phyloP scores from a whole-genome alignment of 1,140 invertebrate species.

The Adelges cooleyi region DNA sequence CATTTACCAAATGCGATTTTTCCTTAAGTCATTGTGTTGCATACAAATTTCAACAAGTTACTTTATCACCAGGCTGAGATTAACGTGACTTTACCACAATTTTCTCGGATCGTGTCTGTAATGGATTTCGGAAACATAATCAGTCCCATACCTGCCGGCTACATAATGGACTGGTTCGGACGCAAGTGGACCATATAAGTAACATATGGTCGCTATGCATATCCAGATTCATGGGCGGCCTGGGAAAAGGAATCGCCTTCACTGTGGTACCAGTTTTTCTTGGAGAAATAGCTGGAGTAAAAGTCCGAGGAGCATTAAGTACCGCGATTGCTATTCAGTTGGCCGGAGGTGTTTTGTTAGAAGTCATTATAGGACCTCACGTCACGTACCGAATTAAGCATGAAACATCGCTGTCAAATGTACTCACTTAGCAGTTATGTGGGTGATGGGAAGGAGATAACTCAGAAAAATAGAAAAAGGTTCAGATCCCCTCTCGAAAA shows the following conservation, averaged over 20 bases:
- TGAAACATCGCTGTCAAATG: too few relatives aligned
- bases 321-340: constrained; percentile 70
- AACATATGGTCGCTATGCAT: constrained; percentile 4
- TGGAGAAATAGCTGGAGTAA: constrained; percentile 55
- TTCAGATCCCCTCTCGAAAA: too few relatives aligned
- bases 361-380: constrained; percentile 51
- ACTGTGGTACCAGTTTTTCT: constrained; percentile 72
- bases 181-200: constrained; percentile 57
- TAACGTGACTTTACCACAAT: constrained; percentile 13
- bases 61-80: constrained; percentile 15
- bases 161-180: constrained; percentile 60
- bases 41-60: too few relatives aligned
- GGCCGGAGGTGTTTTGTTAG: constrained; percentile 50
- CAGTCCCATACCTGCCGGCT: constrained; percentile 36
- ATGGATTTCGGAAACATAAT: constrained; percentile 33
- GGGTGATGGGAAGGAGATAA: too few relatives aligned
- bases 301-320: constrained; percentile 41
- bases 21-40: too few relatives aligned
- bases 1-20: too few relatives aligned
- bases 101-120: constrained; percentile 32
- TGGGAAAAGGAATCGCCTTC: constrained; percentile 61
- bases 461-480: too few relatives aligned
- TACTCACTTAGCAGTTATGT: too few relatives aligned
- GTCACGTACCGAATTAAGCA: constrained; percentile 58
- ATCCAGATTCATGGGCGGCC: constrained; percentile 40